Conservation (phyloP, 2,113 vertebrate genomes). For the Toxotes jaculatrix region DNA sequence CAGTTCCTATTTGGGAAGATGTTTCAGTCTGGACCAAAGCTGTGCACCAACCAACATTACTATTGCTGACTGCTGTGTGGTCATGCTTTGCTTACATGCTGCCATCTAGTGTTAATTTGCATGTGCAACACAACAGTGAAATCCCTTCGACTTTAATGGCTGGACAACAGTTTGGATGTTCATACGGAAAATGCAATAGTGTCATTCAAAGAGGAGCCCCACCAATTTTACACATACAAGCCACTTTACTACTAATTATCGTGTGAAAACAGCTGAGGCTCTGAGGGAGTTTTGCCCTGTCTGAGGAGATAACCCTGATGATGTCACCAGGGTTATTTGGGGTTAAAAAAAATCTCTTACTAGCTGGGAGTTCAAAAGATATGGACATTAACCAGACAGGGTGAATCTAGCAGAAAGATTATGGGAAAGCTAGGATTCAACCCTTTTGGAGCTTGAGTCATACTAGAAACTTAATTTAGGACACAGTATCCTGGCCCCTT, state of each 20-base stretch:
- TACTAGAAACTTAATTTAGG: no score
- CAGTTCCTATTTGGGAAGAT: not conserved
- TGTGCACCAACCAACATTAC: not conserved
- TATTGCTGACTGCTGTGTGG: not conserved
- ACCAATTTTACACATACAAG: not conserved
- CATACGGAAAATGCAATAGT: not conserved
- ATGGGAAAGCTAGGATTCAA: not conserved
- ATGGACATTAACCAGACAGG: not conserved
- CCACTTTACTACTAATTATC: not conserved
- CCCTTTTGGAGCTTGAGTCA: no score
- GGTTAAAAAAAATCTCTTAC: no score
- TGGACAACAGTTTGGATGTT: not conserved
- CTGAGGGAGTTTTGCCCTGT: not conserved
- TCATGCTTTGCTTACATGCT: constrained; percentile 36
- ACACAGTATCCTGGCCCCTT: no score
- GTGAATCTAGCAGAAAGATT: not conserved
- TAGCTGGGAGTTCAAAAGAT: not conserved
- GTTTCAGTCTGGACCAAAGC: not conserved
- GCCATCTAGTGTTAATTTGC: constrained; percentile 56
- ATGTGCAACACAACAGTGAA: not conserved
- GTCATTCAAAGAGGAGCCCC: not conserved
- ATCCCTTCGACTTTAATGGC: not conserved
- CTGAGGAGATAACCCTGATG: not conserved
- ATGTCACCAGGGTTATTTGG: no score
- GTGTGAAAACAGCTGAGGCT: not conserved